Conservation (phyloP, 2,113 vertebrate genomes). For the Rhabdomys dilectus region DNA sequence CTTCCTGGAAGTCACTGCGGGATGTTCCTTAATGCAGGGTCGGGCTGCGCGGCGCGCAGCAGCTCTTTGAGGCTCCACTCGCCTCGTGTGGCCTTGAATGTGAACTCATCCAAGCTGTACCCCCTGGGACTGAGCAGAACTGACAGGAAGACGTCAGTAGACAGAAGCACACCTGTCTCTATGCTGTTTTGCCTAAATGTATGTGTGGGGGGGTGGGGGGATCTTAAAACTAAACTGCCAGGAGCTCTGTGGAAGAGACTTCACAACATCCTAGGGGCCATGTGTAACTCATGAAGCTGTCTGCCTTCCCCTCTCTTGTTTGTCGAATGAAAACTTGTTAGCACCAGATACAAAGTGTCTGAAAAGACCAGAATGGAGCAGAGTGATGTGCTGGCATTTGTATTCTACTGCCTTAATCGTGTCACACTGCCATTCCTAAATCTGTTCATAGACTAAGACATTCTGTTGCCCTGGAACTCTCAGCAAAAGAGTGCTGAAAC, state of each 20-base stretch:
- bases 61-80: background rate
- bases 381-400: background rate
- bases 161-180: background rate
- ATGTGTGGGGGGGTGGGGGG: no score
- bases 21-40: background rate
- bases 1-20: background rate
- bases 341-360: constrained; percentile 1
- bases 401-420: background rate
- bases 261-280: background rate
- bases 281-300: background rate
- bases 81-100: background rate
- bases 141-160: background rate
- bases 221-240: background rate
- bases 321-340: constrained; percentile 26
- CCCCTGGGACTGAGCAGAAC: background rate
- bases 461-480: background rate
- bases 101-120: background rate
- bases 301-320: background rate
- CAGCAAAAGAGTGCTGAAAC: background rate
- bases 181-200: background rate
- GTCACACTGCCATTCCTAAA: background rate
- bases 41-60: background rate
- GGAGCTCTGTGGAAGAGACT: background rate
- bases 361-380: background rate
- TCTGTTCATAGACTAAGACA: constrained; percentile 21